These are phyloP conservation scores for Antidorcas marsupialis DNA, from an alignment of 2,113 vertebrate genomes.

Conservation along the genomic window DNA sequence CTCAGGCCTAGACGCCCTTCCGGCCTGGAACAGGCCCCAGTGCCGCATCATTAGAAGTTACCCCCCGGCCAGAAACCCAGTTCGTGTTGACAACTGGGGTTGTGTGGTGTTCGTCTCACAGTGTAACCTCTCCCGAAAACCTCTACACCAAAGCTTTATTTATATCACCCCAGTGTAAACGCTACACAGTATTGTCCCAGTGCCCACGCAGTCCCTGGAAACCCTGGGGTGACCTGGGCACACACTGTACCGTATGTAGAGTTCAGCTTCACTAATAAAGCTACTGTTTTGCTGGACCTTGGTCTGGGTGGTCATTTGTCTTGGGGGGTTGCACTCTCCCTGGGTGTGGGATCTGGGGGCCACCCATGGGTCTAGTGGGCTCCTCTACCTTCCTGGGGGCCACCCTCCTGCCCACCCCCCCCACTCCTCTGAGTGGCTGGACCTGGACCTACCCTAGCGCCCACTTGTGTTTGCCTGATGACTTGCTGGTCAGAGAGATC, in stretches of 20 bases:
- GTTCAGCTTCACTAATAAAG: conserved; percentile 78
- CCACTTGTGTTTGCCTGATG: neutral
- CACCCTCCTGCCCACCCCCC: neutral
- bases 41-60: neutral
- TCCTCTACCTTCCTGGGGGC: neutral
- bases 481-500: neutral
- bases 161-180: neutral
- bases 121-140: conserved; percentile 58
- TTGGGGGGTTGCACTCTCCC: neutral
- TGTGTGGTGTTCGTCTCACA: conserved; percentile 58
- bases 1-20: conserved; percentile 68
- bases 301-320: neutral
- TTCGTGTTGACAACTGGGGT: conserved; percentile 56
- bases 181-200: neutral
- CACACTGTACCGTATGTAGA: conserved; percentile 58
- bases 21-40: neutral
- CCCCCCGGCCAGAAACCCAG: conserved; percentile 26
- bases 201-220: neutral
- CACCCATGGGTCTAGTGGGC: neutral
- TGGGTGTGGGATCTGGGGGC: neutral
- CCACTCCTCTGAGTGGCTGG: rapidly evolving
- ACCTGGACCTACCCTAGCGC: rapidly evolving
- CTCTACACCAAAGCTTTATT: conserved; percentile 74
- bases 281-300: conserved; percentile 59
- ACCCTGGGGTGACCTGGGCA: neutral